Percentiles rank a stretch among this genome's conserved stretches.
Evolutionary conservation across 2,797 vertebrate genomes (phyloP).

Genomic region (Oreochromis mossambicus): DNA sequence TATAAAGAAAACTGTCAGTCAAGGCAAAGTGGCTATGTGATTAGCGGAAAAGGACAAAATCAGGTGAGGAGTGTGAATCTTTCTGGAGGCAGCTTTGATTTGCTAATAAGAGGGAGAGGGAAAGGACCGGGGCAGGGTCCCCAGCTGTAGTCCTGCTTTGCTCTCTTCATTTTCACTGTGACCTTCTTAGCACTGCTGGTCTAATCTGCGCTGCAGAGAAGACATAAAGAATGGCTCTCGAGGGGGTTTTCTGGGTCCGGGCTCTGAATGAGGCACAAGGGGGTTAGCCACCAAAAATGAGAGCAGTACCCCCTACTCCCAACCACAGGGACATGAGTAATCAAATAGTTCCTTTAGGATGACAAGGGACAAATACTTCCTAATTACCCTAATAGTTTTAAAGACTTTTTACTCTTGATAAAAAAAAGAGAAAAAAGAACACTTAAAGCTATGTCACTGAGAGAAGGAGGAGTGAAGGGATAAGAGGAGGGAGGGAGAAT

Average conservation of each 20-base stretch:
- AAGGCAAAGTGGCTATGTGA: constrained; percentile 99
- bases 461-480: constrained; percentile 68
- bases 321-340: constrained; percentile 85
- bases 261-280: constrained; percentile 78
- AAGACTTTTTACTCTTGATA: constrained; percentile 87
- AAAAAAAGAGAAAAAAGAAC: constrained; percentile 60
- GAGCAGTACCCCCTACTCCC: constrained; percentile 80
- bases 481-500: constrained; percentile 73
- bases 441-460: constrained; percentile 28
- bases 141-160: constrained; percentile 95
- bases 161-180: constrained; percentile 94
- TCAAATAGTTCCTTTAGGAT: constrained; percentile 81
- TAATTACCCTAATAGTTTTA: constrained; percentile 97
- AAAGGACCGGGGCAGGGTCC: constrained; percentile 86
- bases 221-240: constrained; percentile 72
- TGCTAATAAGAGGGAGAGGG: constrained; percentile 96
- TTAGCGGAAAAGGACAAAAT: constrained; percentile 99
- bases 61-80: constrained; percentile 99
- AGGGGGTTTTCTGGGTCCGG: constrained; percentile 71
- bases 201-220: constrained; percentile 82
- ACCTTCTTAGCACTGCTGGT: constrained; percentile 96
- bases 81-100: constrained; percentile 98
- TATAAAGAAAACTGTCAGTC: constrained; percentile 99
- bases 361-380: constrained; percentile 86
- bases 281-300: constrained; percentile 82